These are phyloP conservation scores for Odontamblyopus rebecca DNA, from an alignment of 2,797 vertebrate species.

Conservation along the genomic window DNA sequence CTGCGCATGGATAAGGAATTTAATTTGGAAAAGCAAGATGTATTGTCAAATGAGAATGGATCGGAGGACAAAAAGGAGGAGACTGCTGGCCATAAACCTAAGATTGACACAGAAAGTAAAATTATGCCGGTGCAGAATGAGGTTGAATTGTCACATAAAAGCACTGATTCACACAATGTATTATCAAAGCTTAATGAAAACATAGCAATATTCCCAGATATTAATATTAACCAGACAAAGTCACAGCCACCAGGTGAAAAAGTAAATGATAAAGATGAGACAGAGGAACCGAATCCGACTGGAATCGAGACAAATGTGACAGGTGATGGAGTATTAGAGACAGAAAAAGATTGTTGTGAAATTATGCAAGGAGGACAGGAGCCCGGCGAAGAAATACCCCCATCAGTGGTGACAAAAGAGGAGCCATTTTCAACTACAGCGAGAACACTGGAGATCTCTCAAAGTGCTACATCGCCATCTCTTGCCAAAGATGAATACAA, in stretches of 20 bases:
- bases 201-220: constrained; percentile 2
- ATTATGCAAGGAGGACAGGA: constrained; percentile 14
- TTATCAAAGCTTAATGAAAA: constrained; percentile 3
- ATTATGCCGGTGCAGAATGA: constrained; percentile 13
- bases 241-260: constrained; percentile 8
- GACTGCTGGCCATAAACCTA: constrained; percentile 9
- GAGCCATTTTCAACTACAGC: constrained; percentile 11
- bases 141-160: constrained; percentile 10
- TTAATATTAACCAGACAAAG: constrained; percentile 6
- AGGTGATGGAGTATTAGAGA: constrained; percentile 19
- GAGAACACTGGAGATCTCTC: constrained; percentile 22
- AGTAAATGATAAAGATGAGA: constrained; percentile 11
- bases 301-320: constrained; percentile 9
- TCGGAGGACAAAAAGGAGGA: constrained; percentile 16
- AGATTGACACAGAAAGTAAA: constrained; percentile 15
- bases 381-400: constrained; percentile 23
- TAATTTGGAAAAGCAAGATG: constrained; percentile 6
- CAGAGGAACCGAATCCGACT: constrained; percentile 5
- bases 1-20: constrained; percentile 14
- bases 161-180: constrained; percentile 6
- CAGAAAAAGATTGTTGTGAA: constrained; percentile 16
- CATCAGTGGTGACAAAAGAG: constrained; percentile 13
- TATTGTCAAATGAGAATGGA: neutral
- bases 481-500: constrained; percentile 25
- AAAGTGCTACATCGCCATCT: constrained; percentile 18